Evolutionary conservation across 2,113 vertebrate genomes (phyloP).

Genomic region (Ramphastos sulfuratus): DNA sequence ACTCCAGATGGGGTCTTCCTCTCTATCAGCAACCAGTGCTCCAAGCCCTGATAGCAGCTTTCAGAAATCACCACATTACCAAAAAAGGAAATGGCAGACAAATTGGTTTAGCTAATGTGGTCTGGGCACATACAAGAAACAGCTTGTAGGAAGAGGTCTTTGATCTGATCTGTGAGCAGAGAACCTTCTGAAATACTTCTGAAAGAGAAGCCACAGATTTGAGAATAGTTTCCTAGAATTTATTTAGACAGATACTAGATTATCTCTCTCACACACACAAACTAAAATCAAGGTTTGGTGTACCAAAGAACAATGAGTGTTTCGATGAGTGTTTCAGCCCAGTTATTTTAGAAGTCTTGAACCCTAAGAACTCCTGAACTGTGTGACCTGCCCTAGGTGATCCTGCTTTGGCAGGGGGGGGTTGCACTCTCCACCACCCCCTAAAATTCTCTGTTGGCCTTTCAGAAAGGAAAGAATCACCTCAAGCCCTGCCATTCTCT

Average conservation of each 20-base stretch:
- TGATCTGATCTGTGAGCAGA: not conserved
- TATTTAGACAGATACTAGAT: not conserved
- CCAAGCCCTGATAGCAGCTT: not conserved
- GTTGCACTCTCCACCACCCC: not conserved
- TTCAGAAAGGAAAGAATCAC: not conserved
- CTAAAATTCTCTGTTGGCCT: not conserved
- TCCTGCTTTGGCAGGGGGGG: no score
- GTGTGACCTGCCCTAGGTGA: no score
- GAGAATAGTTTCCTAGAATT: not conserved
- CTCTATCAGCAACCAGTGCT: not conserved
- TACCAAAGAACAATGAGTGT: not conserved
- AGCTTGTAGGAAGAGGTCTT: not conserved
- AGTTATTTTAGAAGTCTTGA: not conserved
- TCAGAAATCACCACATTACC: not conserved
- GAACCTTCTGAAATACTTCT: not conserved
- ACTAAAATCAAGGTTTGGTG: not conserved
- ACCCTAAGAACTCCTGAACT: no score
- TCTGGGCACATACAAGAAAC: not conserved
- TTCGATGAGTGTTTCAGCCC: not conserved
- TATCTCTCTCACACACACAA: not conserved
- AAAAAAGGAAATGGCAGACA: not conserved
- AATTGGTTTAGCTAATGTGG: not conserved
- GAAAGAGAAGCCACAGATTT: not conserved
- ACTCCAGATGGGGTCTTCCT: no score
- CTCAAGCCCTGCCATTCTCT: not conserved